Evolutionary conservation across 1,140 invertebrate genomes (phyloP).

Genomic region (Dysdera silvatica): DNA sequence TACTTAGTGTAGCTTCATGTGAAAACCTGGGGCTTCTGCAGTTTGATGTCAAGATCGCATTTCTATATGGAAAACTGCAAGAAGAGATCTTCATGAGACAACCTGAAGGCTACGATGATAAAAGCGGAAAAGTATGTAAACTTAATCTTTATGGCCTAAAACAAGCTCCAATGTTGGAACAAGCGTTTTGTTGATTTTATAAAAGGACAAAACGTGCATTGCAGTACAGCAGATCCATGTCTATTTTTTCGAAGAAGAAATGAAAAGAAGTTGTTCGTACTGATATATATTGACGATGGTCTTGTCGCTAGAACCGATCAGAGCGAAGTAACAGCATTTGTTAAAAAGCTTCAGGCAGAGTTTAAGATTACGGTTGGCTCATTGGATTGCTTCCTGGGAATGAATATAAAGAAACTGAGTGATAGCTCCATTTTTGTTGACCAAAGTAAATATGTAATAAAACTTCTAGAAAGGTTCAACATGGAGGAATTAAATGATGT

Average conservation of each 20-base stretch:
- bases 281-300: slow-evolving; percentile 49
- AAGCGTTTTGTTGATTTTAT: slow-evolving; percentile 24
- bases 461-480: slow-evolving; percentile 24
- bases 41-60: slow-evolving; percentile 34
- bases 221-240: slow-evolving; percentile 13
- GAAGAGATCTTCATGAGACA: slow-evolving; percentile 32
- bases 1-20: slow-evolving; percentile 25
- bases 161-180: slow-evolving; percentile 45
- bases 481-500: slow-evolving; percentile 22
- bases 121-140: slow-evolving; percentile 31
- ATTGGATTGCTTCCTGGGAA: slow-evolving; percentile 10
- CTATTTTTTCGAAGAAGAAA: slow-evolving; percentile 3
- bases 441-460: slow-evolving; percentile 4
- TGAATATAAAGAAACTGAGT: slow-evolving; percentile 5
- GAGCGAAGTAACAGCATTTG: slow-evolving; percentile 4
- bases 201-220: not conserved
- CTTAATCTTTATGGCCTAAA: slow-evolving; percentile 45
- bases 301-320: slow-evolving; percentile 36
- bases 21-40: slow-evolving; percentile 23
- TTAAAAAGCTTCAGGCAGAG: not conserved
- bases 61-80: slow-evolving; percentile 32
- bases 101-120: slow-evolving; percentile 39
- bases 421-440: slow-evolving; percentile 19
- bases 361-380: slow-evolving; percentile 20
- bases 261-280: slow-evolving; percentile 34